Evolutionary conservation across 2,888 invertebrate species (phyloP).

Genomic region (Apamea sordens): DNA sequence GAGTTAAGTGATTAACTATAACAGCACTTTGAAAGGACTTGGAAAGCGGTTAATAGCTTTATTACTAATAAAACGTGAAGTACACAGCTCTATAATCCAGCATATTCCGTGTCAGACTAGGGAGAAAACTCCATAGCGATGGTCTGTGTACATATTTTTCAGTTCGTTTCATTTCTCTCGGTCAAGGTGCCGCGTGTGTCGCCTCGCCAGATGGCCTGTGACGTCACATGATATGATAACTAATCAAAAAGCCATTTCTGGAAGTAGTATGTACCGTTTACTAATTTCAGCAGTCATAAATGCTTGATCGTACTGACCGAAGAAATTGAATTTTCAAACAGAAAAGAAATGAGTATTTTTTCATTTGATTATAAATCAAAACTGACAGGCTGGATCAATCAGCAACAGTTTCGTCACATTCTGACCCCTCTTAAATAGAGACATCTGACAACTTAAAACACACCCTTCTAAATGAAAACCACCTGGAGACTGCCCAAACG

Average conservation of each 20-base stretch:
- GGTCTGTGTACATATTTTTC: conserved; percentile 36
- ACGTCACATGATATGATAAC: conserved; percentile 25
- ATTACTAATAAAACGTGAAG: neutral
- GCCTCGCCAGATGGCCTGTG: conserved; percentile 31
- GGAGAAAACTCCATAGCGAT: conserved; percentile 27
- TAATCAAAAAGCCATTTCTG: conserved; percentile 27
- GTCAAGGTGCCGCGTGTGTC: conserved; percentile 43
- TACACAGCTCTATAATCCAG: conserved; percentile 10
- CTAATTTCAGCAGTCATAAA: neutral
- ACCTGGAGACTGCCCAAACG: neutral
- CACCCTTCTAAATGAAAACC: neutral
- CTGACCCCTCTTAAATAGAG: neutral
- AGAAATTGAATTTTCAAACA: neutral
- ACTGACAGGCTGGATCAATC: neutral
- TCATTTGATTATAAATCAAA: neutral
- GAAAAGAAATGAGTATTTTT: neutral
- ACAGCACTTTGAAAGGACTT: neutral
- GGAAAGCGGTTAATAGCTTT: neutral
- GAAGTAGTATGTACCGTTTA: neutral
- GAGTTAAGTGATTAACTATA: neutral
- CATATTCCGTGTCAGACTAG: conserved; percentile 5
- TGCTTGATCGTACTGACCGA: neutral
- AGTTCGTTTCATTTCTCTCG: conserved; percentile 35
- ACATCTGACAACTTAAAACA: neutral
- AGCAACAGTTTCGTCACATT: neutral